These are phyloP conservation scores for Ianthella basta DNA, from an alignment of 37 sponge, comb jelly and placozoan genomes.

Conservation along the genomic window DNA sequence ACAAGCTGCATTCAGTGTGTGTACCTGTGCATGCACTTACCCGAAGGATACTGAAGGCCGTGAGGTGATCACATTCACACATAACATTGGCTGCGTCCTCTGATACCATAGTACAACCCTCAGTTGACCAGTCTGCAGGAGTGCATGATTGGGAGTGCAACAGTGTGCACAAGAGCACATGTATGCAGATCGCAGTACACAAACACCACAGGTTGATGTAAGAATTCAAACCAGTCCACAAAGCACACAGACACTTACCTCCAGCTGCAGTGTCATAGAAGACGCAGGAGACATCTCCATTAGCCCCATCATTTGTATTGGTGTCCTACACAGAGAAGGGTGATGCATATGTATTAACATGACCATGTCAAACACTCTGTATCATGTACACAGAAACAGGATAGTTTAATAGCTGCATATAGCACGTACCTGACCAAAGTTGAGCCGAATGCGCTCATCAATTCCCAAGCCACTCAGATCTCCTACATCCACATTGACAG, in stretches of 20 bases:
- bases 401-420: no score
- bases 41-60: neutral
- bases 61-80: slow-evolving; percentile 13
- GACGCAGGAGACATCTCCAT: neutral
- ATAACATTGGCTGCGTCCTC: neutral
- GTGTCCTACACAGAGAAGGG: neutral
- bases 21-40: neutral
- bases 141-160: neutral
- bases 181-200: no score
- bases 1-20: no score
- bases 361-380: no score
- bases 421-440: no score
- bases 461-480: no score
- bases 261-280: neutral
- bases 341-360: no score
- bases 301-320: neutral
- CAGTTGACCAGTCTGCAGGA: slow-evolving; percentile 12
- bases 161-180: neutral
- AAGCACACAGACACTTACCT: neutral
- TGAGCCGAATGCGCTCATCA: no score
- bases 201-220: no score
- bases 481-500: no score
- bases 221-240: neutral
- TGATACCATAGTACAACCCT: neutral
- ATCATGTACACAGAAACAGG: no score